Evolutionary conservation across 2,113 vertebrate species (phyloP).

Genomic region (Fukomys damarensis): DNA sequence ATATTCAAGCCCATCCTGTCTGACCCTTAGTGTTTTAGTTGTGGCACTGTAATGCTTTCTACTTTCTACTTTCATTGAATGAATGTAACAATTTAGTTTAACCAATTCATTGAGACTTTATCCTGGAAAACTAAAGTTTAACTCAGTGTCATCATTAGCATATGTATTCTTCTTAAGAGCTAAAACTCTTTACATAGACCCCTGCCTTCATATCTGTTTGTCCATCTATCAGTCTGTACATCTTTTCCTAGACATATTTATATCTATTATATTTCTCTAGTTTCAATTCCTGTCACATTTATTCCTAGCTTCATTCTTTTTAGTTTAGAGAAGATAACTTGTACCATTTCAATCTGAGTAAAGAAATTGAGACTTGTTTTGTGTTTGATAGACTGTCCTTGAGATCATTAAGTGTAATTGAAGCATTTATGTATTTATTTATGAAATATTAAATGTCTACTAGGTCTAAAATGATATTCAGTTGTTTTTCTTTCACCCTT

Average conservation of each 20-base stretch:
- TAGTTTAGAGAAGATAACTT: not conserved
- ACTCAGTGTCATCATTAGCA: not conserved
- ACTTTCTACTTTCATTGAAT: not conserved
- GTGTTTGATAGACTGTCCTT: not conserved
- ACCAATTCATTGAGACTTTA: not conserved
- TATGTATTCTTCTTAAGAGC: not conserved
- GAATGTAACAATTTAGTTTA: not conserved
- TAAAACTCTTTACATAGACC: not conserved
- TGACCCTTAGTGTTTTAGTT: not conserved
- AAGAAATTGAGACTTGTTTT: not conserved
- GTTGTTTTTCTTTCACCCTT: not conserved
- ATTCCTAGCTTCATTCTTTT: not conserved
- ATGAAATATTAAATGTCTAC: not conserved
- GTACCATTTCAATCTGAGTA: not conserved
- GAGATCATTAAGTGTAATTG: too few species aligned
- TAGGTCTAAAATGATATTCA: not conserved
- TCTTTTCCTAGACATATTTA: constrained; percentile 34
- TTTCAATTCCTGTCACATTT: not conserved
- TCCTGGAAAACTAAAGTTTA: not conserved
- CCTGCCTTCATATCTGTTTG: not conserved
- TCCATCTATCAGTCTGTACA: not conserved
- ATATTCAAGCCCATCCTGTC: not conserved
- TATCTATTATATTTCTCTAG: not conserved
- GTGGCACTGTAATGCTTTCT: not conserved
- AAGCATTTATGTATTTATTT: not conserved